These are phyloP conservation scores for Tenebrio molitor DNA, from an alignment of 1,140 invertebrate species.

Conservation along the genomic window DNA sequence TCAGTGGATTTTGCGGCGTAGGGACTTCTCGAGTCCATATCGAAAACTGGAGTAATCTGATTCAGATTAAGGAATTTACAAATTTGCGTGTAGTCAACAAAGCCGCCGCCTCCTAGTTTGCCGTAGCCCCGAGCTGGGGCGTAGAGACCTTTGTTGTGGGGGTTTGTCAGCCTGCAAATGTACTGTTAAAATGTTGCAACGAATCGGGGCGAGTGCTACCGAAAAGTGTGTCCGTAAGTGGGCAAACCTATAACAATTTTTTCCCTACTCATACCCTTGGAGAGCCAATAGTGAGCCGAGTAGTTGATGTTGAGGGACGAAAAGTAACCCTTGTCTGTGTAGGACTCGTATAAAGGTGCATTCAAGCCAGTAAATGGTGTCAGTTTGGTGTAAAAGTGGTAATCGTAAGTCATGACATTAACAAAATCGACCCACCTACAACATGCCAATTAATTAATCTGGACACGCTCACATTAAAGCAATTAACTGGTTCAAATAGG, in stretches of 20 bases:
- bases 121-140: slow-evolving; percentile 81
- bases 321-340: slow-evolving; percentile 76
- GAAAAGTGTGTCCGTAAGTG: slow-evolving; percentile 89
- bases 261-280: slow-evolving; percentile 82
- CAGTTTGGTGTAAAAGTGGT: slow-evolving; percentile 81
- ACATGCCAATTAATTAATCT: slow-evolving; percentile 46
- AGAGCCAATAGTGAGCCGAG: slow-evolving; percentile 84
- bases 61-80: slow-evolving; percentile 75
- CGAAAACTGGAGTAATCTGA: slow-evolving; percentile 71
- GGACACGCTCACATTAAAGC: too few relatives aligned
- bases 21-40: slow-evolving; percentile 80
- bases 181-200: slow-evolving; percentile 8
- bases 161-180: slow-evolving; percentile 74
- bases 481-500: slow-evolving; percentile 82
- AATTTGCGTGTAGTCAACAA: slow-evolving; percentile 77
- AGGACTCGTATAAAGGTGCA: slow-evolving; percentile 78
- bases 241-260: slow-evolving; percentile 93
- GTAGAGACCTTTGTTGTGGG: slow-evolving; percentile 74
- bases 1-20: slow-evolving; percentile 81
- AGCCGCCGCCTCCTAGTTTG: slow-evolving; percentile 76
- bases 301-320: slow-evolving; percentile 86
- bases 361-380: slow-evolving; percentile 88
- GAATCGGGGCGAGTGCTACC: slow-evolving; percentile 65
- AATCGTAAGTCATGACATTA: slow-evolving; percentile 93
- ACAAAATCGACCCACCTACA: slow-evolving; percentile 84